A percentile compares a stretch with the other conserved stretches of the same genome.
Evolutionary conservation across 2,113 vertebrate genomes (phyloP).

Genomic region (Xiphophorus couchianus): DNA sequence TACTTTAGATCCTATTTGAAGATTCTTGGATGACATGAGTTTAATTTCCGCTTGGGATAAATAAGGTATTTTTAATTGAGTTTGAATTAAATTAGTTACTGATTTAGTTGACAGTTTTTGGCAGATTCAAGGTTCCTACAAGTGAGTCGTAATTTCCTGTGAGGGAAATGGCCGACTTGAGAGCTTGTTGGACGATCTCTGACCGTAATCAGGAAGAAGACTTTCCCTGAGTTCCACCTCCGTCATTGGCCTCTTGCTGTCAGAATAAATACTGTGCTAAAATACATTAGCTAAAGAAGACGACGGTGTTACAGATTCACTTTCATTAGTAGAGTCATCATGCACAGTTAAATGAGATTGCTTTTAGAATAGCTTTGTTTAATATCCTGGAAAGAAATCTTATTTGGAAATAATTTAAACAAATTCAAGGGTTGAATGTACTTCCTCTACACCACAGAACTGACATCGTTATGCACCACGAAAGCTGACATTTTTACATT

Average conservation of each 20-base stretch:
- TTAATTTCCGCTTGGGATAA: too few species aligned
- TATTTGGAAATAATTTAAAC: background rate
- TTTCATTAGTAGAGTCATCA: background rate
- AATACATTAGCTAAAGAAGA: background rate
- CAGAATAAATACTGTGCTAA: background rate
- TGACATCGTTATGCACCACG: background rate
- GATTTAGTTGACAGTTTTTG: background rate
- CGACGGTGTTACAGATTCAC: background rate
- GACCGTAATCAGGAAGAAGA: too few species aligned
- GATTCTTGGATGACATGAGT: too few species aligned
- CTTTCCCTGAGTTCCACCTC: background rate
- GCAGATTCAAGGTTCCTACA: background rate
- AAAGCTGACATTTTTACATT: conserved; percentile 18
- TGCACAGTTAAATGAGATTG: background rate
- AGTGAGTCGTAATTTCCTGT: background rate
- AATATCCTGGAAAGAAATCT: background rate
- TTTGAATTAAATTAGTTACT: too few species aligned
- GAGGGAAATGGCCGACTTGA: background rate
- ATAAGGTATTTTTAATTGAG: too few species aligned
- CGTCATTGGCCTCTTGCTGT: background rate
- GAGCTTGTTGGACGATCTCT: too few species aligned
- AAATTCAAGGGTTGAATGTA: background rate
- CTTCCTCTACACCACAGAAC: background rate
- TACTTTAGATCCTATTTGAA: too few species aligned
- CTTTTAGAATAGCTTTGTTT: background rate